Base-by-base conservation (phyloP, 2,888 invertebrate genomes). In the Calameuta idolon region DNA sequence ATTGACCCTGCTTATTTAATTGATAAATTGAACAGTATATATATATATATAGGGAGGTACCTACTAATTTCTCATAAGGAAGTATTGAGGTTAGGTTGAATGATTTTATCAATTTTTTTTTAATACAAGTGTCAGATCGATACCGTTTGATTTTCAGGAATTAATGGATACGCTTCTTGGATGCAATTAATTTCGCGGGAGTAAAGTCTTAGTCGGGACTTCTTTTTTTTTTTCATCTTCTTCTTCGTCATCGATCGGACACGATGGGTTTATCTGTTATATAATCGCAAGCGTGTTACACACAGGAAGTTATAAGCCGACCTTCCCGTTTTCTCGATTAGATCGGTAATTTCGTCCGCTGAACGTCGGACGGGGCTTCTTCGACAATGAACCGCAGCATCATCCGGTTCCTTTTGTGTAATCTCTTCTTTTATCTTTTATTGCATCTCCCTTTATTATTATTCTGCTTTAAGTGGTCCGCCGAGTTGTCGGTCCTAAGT, bases 321-420 rank as follows among this genome's bases (percentile, higher is more conserved):
- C 40, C 40, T 40, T 40, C 75, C 76, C 76, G 74, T 80, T 33
- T 82, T 68, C 76, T 79, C 79, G 83, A 84, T 81, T 84, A 83
- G 81, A 83, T 84, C 81, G 78, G 79, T 78, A 82, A 83, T 81
- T 84, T 80, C 75, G 81, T 77, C 68, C 30, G 31, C 71, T 69
- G 2, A 12, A 15, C 71, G 71, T 30, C 71, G 30, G 71, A 69
- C 71, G 31, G 69, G 71, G 71, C 71, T 69, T 33, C 40, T 55
- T 31, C 77, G 74, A 35, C 81, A 83, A 83, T 79, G 82, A 81
- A 86, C 84, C 82, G 82, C 85, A 83, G 82, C 84, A 82, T 85
- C 85, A 80, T 84, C 84, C 85, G 85, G 84, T 83, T 79, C 76
- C 80, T 77, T 81, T 80, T 82, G 81, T 82, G 78, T 80, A 79